phyloP scores from a whole-genome alignment of 2,113 vertebrate species.

The Vidua macroura region DNA sequence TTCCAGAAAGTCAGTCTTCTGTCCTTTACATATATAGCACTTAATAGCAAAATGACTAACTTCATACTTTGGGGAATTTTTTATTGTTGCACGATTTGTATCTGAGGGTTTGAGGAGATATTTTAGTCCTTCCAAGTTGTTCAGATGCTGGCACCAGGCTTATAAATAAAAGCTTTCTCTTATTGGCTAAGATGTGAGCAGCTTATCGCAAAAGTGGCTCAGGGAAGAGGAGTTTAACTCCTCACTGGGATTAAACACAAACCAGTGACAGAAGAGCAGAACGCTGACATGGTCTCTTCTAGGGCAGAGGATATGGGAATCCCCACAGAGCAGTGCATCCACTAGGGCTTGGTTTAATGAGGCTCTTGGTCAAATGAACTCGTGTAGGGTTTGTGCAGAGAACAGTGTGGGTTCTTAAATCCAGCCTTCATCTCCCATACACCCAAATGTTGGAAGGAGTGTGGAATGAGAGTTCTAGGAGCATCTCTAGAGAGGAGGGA shows the following conservation, averaged over 20 bases:
- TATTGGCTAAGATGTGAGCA: not conserved
- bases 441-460: not conserved
- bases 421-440: not conserved
- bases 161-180: slow-evolving; percentile 31
- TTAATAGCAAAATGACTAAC: slow-evolving; percentile 45
- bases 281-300: not conserved
- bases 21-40: slow-evolving; percentile 22
- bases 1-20: slow-evolving; percentile 31
- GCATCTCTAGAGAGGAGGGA: not conserved
- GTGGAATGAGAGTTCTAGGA: not conserved
- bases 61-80: slow-evolving; percentile 19
- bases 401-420: not conserved
- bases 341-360: not conserved
- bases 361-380: not conserved
- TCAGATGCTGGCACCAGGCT: slow-evolving; percentile 1
- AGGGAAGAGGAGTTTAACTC: not conserved
- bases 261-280: not conserved
- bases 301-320: not conserved
- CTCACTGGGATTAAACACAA: not conserved
- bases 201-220: not conserved
- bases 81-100: slow-evolving; percentile 21
- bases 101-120: slow-evolving; percentile 8
- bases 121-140: slow-evolving; percentile 28
- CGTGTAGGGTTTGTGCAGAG: not conserved
- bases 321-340: not conserved